Evolutionary conservation across 2,797 vertebrate genomes (phyloP).

Genomic region (Cryptoprocta ferox): DNA sequence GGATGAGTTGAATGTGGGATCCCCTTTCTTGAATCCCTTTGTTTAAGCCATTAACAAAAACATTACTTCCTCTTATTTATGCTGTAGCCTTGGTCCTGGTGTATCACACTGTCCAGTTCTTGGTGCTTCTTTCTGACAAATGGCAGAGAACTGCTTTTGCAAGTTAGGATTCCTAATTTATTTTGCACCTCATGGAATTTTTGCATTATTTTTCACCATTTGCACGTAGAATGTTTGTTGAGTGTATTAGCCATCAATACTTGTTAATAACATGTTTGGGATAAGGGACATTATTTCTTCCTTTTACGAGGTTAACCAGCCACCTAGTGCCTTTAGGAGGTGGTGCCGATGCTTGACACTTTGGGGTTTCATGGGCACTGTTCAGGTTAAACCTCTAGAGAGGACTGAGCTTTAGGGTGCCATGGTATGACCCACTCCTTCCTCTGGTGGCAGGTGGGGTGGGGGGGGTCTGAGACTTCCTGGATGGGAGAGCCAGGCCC

Average conservation of each 20-base stretch:
- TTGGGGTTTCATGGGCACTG: not conserved
- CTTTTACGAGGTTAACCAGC: not conserved
- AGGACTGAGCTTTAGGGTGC: not conserved
- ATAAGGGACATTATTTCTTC: not conserved
- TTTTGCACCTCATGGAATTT: not conserved
- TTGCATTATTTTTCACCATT: not conserved
- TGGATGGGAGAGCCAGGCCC: not conserved
- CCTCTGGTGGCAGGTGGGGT: not conserved
- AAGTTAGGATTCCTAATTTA: not conserved
- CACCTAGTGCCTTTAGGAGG: not conserved
- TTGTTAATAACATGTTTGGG: not conserved
- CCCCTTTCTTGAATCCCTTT: not conserved
- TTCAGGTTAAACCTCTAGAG: not conserved
- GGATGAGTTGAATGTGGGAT: not conserved
- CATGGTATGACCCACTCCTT: fast-evolving
- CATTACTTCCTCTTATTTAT: not conserved
- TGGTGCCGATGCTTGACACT: not conserved
- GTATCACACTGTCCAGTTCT: too few species aligned
- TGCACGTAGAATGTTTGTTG: not conserved
- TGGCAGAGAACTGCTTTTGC: not conserved
- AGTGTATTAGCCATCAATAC: not conserved
- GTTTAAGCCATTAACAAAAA: too few species aligned
- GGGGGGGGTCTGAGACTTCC: not conserved
- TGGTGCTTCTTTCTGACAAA: not conserved
- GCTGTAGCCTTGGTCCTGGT: not conserved